Percentiles rank a stretch among this genome's conserved stretches.
phyloP scores from a whole-genome alignment of 2,797 vertebrate species.

The Sebastes oblongus region DNA sequence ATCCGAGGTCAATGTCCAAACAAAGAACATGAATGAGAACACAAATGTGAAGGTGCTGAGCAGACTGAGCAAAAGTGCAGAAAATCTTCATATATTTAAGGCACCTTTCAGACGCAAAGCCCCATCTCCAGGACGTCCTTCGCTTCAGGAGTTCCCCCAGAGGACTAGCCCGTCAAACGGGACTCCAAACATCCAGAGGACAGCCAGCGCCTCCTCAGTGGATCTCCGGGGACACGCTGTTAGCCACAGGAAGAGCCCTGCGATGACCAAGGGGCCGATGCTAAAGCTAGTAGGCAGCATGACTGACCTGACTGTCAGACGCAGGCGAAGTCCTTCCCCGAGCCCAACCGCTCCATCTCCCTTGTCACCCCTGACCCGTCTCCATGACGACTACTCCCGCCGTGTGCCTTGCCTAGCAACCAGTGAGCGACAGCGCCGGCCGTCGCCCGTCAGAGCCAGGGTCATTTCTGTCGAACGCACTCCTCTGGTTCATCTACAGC shows the following conservation, averaged over 20 bases:
- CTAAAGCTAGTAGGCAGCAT: conserved; percentile 89
- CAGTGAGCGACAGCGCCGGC: conserved; percentile 79
- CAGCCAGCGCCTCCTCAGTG: conserved; percentile 80
- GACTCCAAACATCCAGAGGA: conserved; percentile 74
- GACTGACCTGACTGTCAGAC: conserved; percentile 83
- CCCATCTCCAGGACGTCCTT: conserved; percentile 72
- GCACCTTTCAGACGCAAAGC: conserved; percentile 88
- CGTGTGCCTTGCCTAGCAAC: conserved; percentile 83
- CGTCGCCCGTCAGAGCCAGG: conserved; percentile 58
- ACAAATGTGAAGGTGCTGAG: conserved; percentile 76
- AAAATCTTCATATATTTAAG: conserved; percentile 88
- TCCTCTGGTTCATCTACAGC: conserved; percentile 53
- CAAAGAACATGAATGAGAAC: conserved; percentile 41
- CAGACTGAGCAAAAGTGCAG: conserved; percentile 91
- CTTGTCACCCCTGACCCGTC: conserved; percentile 80
- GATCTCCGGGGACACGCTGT: conserved; percentile 68
- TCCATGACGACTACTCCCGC: conserved; percentile 95
- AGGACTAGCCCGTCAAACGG: conserved; percentile 56
- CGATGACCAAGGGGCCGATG: conserved; percentile 85
- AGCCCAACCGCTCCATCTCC: conserved; percentile 56
- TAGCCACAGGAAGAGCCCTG: conserved; percentile 78
- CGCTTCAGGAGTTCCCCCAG: conserved; percentile 73
- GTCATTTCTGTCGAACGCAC: conserved; percentile 34
- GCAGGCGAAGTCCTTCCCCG: conserved; percentile 70
- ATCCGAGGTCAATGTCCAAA: conserved; percentile 38